A percentile compares a stretch with the other conserved stretches of the same genome.
Conservation (phyloP, 1,140 invertebrate species). For the Mamestra configurata region DNA sequence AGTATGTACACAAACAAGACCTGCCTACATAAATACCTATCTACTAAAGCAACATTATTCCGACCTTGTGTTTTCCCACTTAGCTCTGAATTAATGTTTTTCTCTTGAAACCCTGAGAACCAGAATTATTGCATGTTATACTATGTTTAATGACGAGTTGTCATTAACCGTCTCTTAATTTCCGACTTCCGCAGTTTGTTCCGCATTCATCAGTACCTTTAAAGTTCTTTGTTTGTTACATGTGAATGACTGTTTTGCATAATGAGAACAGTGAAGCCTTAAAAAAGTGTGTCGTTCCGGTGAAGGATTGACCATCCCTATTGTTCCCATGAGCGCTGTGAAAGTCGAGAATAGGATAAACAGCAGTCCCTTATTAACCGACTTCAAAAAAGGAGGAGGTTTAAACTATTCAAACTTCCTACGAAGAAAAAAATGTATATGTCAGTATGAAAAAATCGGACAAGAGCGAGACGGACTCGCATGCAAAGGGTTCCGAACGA, state of each 20-base stretch:
- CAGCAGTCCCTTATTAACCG: too few species aligned
- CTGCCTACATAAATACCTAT: neutral
- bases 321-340: neutral
- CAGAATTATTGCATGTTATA: neutral
- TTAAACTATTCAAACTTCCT: too few species aligned
- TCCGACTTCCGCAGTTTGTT: conserved; percentile 27
- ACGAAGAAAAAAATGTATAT: too few species aligned
- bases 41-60: neutral
- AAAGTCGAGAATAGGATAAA: neutral
- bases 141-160: conserved; percentile 7
- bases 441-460: too few species aligned
- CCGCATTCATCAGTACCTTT: conserved; percentile 32
- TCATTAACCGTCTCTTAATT: conserved; percentile 21
- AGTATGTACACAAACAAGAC: too few species aligned
- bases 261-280: neutral
- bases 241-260: conserved; percentile 18
- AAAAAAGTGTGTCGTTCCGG: neutral
- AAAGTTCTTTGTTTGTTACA: conserved; percentile 20
- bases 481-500: too few species aligned
- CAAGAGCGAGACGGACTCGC: too few species aligned
- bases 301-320: neutral
- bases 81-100: neutral
- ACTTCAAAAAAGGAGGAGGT: too few species aligned
- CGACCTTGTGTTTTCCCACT: neutral
- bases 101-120: conserved; percentile 2